Evolutionary conservation across 2,113 vertebrate genomes (phyloP).

Genomic region (Loxodonta africana): DNA sequence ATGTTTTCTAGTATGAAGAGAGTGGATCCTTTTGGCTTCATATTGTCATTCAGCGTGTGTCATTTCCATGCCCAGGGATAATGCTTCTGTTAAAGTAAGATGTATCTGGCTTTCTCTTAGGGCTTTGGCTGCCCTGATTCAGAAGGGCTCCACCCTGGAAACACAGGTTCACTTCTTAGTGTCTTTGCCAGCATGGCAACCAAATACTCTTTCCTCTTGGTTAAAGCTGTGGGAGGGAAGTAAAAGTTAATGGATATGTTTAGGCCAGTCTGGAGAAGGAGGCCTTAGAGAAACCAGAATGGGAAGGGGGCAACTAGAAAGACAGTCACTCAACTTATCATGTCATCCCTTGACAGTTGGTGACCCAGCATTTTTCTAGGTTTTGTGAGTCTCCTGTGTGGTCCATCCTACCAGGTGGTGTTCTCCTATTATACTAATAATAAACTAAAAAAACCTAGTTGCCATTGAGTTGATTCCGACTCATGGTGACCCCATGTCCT

Average conservation of each 20-base stretch:
- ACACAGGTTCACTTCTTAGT: accelerated
- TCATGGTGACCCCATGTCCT: too few relatives aligned
- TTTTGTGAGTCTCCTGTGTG: not conserved
- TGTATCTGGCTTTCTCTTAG: not conserved
- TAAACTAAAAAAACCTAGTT: too few relatives aligned
- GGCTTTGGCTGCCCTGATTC: not conserved
- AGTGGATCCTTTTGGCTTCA: not conserved
- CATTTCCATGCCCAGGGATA: not conserved
- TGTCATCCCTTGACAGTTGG: not conserved
- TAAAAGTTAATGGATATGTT: accelerated
- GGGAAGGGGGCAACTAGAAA: not conserved
- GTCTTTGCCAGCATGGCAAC: not conserved
- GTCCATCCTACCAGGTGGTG: not conserved
- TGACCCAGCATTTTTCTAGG: not conserved
- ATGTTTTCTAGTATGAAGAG: not conserved
- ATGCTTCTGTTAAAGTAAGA: not conserved
- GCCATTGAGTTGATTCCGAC: too few relatives aligned
- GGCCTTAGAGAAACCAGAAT: not conserved
- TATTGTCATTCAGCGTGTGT: not conserved
- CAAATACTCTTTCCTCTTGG: accelerated
- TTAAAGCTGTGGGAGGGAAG: not conserved
- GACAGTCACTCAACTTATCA: not conserved
- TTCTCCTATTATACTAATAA: not conserved
- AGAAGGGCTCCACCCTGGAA: not conserved
- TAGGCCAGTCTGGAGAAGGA: not conserved